Base-by-base conservation (phyloP, 2,888 invertebrate species). In the Lottia scabra region DNA sequence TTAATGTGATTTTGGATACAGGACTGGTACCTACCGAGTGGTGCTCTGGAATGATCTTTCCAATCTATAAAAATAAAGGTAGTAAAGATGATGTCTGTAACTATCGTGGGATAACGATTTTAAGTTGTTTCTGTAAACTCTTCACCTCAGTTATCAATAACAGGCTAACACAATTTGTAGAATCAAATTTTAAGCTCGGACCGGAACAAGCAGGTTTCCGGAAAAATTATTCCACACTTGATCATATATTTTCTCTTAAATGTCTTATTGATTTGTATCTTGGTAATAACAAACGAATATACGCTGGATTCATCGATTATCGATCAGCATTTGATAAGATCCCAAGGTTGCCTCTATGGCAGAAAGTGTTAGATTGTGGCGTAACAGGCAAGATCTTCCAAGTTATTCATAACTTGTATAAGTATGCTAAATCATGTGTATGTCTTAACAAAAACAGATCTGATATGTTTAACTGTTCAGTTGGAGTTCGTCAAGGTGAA, bases 41-140 rank as follows among this genome's bases (percentile, higher is more conserved):
- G 71, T n/a, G 65, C 8, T 44, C 56, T 44, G 65, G 71, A 62
- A 43, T 56, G n/a, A 63, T 67, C 15, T n/a, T 26, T 13, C 67
- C 72, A 45, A 64, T 72, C 15, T 67, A 63, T 45, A 72, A 72
- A 44, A 72, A 71, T 23, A 63, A 71, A 43, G 71, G 62, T 19
- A 43, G 15, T 19, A 65, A 6, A 16, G 30, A 26, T 23, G 63
- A 71, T 15, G 3, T 63, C 16, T 16, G 15, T 16, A 71, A 66
- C 56, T 66, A 71, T 63, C 30, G 71, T 56, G 38, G 56, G 15
- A 71, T 66, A 43, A 71, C 66, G 43, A 26, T 66, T 10, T 62
- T 71, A 66, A 65, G 43, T 19, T 71, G 63, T 66, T 62, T 71
- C 6, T 15, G 63, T 48, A 68, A 68, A 68, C 13, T 71, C 0